Base-by-base conservation (phyloP, 2,113 vertebrate species). In the Gnathonemus longibarbis region DNA sequence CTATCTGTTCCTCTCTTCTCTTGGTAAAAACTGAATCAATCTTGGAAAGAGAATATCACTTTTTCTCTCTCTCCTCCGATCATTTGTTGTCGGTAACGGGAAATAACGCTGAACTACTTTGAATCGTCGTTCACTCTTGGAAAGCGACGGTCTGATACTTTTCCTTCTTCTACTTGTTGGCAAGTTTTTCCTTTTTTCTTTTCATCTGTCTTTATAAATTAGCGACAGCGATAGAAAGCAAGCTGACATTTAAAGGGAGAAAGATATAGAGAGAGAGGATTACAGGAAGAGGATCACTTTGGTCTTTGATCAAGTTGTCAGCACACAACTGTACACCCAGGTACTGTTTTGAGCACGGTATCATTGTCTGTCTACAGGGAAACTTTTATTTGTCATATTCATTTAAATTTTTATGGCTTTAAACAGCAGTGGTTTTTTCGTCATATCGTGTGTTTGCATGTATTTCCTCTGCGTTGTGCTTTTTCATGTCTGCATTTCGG, bases 21-120 rank as follows among this genome's bases (percentile, higher is more conserved):
- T 95, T 94, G 90, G 90, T 94, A 94, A 94, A 93, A 92, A 92
- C 93, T 93, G 93, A 94, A 92, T 94, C 94, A 94, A 95, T 96
- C 96, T 96, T 96, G 92, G 95, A 96, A 96, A 96, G 95, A 95
- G 94, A 94, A 94, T 94, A 93, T 93, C 93, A 94, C 92, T 92
- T 94, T 84, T 94, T 93, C 92, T 89, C 93, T 95, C 92, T 87
- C 94, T 94, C 93, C 93, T 95, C 93, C 93, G 94, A 91, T 92
- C 92, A 92, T 93, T 94, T 94, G 90, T 92, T 89, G 87, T 94
- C 93, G 94, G 93, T 95, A 94, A 92, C 93, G 91, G 93, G 92
- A 95, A 91, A 93, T 91, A 92, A 27, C 89, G 50, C 89, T 91
- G 90, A 92, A 91, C 91, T 91, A 88, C 89, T 92, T 89, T 88